Conservation (phyloP, 2,888 invertebrate species). For the Brachyptera putata region DNA sequence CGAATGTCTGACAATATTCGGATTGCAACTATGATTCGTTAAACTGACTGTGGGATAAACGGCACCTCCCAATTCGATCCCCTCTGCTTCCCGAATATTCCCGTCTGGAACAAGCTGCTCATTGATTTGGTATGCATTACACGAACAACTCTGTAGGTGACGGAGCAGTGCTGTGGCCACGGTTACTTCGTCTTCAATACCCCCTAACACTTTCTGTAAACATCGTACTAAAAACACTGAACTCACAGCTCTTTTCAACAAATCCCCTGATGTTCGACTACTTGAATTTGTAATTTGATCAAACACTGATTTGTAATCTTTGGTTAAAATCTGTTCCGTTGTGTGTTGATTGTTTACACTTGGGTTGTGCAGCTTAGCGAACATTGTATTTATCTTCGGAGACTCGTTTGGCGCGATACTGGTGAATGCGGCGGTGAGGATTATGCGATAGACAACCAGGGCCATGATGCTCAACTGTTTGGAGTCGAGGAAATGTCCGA, state of each 20-base stretch:
- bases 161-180: constrained; percentile 43
- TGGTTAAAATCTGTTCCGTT: no score
- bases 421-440: constrained; percentile 29
- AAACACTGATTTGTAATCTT: constrained; percentile 41
- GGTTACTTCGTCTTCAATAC: constrained; percentile 36
- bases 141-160: constrained; percentile 46
- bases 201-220: constrained; percentile 37
- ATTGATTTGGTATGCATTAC: constrained; percentile 50
- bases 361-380: not conserved
- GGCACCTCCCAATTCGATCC: constrained; percentile 45
- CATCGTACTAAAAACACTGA: constrained; percentile 46
- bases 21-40: constrained; percentile 49
- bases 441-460: constrained; percentile 36
- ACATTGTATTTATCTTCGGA: not conserved
- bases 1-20: constrained; percentile 46
- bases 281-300: constrained; percentile 43
- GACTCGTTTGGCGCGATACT: no score
- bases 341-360: not conserved
- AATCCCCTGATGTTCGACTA: constrained; percentile 39
- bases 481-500: constrained; percentile 38
- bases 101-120: constrained; percentile 43
- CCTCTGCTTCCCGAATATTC: constrained; percentile 29
- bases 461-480: constrained; percentile 38
- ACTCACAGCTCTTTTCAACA: constrained; percentile 43
- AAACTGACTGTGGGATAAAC: constrained; percentile 48